phyloP scores from a whole-genome alignment of 2,888 invertebrate genomes.

The Ditula angustiorana region DNA sequence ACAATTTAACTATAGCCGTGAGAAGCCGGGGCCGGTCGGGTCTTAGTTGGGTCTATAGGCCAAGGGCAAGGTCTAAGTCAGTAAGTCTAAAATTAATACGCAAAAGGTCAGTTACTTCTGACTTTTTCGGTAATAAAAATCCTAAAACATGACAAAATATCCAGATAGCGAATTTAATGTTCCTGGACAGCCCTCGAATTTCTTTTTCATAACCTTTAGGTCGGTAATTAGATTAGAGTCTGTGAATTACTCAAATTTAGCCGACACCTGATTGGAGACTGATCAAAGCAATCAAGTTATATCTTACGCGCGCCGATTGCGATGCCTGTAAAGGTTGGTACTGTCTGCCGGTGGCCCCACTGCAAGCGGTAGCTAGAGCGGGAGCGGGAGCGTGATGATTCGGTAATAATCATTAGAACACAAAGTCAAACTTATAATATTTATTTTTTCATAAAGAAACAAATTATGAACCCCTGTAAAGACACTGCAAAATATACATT shows the following conservation, averaged over 20 bases:
- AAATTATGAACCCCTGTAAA: too few species aligned
- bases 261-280: slow-evolving; percentile 2
- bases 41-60: background rate
- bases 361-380: background rate
- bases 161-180: background rate
- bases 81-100: too few species aligned
- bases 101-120: background rate
- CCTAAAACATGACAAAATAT: too few species aligned
- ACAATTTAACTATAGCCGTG: too few species aligned
- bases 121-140: background rate
- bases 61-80: background rate
- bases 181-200: background rate
- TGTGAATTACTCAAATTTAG: slow-evolving; percentile 3
- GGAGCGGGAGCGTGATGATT: too few species aligned
- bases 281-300: slow-evolving; percentile 22
- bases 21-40: too few species aligned
- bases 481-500: too few species aligned
- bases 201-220: background rate
- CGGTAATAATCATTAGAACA: too few species aligned
- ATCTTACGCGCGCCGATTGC: slow-evolving; percentile 2
- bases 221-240: background rate
- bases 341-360: background rate
- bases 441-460: too few species aligned
- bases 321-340: background rate
- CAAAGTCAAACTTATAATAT: too few species aligned